These are phyloP conservation scores for Vulpes vulpes DNA, from an alignment of 2,113 vertebrate genomes.

Conservation along the genomic window DNA sequence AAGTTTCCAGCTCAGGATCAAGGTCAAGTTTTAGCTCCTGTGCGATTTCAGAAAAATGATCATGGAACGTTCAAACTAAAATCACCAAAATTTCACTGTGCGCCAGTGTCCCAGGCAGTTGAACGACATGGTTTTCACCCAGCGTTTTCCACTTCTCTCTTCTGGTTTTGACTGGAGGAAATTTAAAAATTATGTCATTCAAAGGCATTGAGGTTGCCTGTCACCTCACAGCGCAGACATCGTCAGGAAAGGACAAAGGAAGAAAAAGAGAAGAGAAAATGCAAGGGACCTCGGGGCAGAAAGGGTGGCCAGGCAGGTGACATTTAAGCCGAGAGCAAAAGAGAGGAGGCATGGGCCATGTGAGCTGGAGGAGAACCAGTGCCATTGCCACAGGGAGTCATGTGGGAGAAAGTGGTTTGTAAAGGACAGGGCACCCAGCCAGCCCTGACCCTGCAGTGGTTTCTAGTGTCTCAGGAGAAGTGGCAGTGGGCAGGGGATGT, in stretches of 20 bases:
- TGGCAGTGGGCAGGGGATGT: background rate
- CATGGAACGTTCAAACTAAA: background rate
- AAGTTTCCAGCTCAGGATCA: rapidly evolving
- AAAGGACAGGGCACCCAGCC: background rate
- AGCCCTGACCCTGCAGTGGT: background rate
- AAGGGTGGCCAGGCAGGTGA: background rate
- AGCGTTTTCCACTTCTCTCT: conserved; percentile 74
- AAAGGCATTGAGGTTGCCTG: background rate
- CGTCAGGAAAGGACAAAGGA: background rate
- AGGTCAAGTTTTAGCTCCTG: rapidly evolving
- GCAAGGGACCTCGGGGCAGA: background rate
- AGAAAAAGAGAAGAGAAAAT: background rate
- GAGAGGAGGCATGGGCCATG: rapidly evolving
- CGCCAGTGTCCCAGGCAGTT: background rate
- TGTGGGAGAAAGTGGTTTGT: background rate
- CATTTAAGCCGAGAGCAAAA: background rate
- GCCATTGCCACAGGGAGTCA: background rate
- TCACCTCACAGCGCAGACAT: rapidly evolving
- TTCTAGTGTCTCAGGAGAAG: background rate
- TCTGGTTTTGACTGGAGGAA: conserved; percentile 74
- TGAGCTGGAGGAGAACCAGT: rapidly evolving
- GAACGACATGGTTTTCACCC: background rate
- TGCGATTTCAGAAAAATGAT: background rate
- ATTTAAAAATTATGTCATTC: conserved; percentile 76
- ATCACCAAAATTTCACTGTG: background rate